Evolutionary conservation across 2,888 invertebrate species (phyloP), one percentile per base, ranked within the genome.

Genomic region (Dryobota labecula): DNA sequence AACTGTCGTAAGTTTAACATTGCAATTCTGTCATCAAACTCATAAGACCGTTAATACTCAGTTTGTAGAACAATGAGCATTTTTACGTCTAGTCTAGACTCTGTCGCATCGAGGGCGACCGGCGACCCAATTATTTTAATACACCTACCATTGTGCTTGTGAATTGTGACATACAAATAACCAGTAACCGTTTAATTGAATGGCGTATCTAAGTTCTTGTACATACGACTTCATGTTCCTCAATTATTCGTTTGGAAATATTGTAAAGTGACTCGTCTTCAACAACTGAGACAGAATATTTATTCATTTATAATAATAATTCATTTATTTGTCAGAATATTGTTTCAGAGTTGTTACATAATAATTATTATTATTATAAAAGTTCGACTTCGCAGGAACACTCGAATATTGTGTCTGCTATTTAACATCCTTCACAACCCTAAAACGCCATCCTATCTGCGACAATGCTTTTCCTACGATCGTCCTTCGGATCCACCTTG

Each of bases 41-140:
- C 20, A 63, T 27, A 62, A 49, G 47, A 27, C 36, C 57, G n/a
- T 47, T 49, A 45, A 33, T 20, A 49, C 24, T 38, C 15, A 9
- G 56, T 72, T 51, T 68, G 58, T 56, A 74, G 70, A 74, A 81
- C 82, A 84, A 67, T 76, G 30, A 45, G 54, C 67, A 70, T 73
- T 83, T 80, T 80, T 80, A 74, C 24, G 76, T 78, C 73, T 73
- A 27, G 77, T 51, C 74, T 73, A 84, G 82, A 73, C 70, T 70
- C 7, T n/a, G 65, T 38, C 66, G 56, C 69, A 66, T 70, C 56
- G 69, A 61, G 70, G 53, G 27, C 69, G 65, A 56, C 20, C 41
- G 66, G 8, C 66, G 75, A 70, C 77, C 78, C 62, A 78, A 83
- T 83, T 83, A 83, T 76, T 83, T 80, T 71, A 78, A 72, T 76